Evolutionary conservation across 1,140 invertebrate species (phyloP), one percentile per base, ranked within the genome.

Genomic region (Parasteatoda tepidariorum): DNA sequence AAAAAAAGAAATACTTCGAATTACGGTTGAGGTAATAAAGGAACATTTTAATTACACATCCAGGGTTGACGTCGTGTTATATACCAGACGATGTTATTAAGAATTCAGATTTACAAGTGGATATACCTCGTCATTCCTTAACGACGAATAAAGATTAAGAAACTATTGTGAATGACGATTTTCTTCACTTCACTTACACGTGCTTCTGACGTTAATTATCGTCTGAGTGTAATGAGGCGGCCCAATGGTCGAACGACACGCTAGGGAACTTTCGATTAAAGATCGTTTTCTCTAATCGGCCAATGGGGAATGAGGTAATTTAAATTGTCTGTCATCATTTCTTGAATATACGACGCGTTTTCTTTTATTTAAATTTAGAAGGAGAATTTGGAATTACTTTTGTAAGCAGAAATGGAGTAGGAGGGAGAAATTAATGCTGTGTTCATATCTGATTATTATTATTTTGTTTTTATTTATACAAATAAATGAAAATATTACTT

Each of bases 21-120:
- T n/a, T n/a, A 61, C 34, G 61, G 55, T 59, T 22, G 54, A 34
- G 48, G 33, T 48, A 24, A 34, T 57, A 66, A 34, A 33, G 61
- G 41, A 78, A 78, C 75, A 67, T 78, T 78, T 78, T 78, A 78
- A 78, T 78, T 78, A 78, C 75, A 78, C 38, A 78, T 26, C 11
- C 61, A 41, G 61, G 31, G 57, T 55, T 55, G 62, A 67, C 75
- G 67, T 66, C 67, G 41, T 26, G 41, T 67, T 78, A 55, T 38
- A 66, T 55, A 55, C 64, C 59, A 48, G 57, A 64, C 38, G 57
- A 38, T 7, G 28, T 76, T 34, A 67, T 78, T 67, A 66, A 13
- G 38, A 41, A 31, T 9, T 11, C 41, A 67, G 34, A 67, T 76
- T 76, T 76, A 48, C 31, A 76, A 76, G 48, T 64, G 22, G 73